A percentile compares a stretch with the other conserved stretches of the same genome.
Conservation (phyloP, 2,888 invertebrate genomes). For the Apodemia hepburni region DNA sequence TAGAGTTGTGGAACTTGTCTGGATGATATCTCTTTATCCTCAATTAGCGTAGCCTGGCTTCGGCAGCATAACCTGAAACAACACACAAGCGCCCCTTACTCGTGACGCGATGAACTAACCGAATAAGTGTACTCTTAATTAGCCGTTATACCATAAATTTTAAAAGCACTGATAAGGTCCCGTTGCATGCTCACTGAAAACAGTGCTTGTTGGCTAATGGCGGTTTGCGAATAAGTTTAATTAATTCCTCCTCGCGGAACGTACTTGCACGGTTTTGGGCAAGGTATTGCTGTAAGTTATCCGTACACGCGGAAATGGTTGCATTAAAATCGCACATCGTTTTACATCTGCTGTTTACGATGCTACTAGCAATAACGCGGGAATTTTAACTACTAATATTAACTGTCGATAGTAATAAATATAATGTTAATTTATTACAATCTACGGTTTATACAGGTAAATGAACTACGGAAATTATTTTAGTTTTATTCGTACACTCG, state of each 20-base stretch:
- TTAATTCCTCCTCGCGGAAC: constrained; percentile 46
- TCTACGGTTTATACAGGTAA: background rate
- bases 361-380: constrained; percentile 13
- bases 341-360: constrained; percentile 14
- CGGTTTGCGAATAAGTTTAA: constrained; percentile 60
- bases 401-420: constrained; percentile 4
- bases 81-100: constrained; percentile 47
- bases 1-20: constrained; percentile 47
- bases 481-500: no score
- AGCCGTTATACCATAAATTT: constrained; percentile 72
- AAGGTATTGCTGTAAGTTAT: constrained; percentile 27
- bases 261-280: constrained; percentile 35
- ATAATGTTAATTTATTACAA: background rate
- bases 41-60: constrained; percentile 62
- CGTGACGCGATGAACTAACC: constrained; percentile 60
- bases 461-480: background rate
- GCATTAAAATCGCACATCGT: constrained; percentile 20
- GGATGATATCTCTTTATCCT: constrained; percentile 57
- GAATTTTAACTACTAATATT: constrained; percentile 9
- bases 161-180: constrained; percentile 69
- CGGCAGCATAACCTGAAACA: constrained; percentile 47
- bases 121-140: constrained; percentile 69
- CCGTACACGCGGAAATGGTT: constrained; percentile 20
- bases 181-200: constrained; percentile 53
- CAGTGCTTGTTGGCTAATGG: constrained; percentile 52